phyloP scores from a whole-genome alignment of 2,797 vertebrate species.

The Falco rusticolus region DNA sequence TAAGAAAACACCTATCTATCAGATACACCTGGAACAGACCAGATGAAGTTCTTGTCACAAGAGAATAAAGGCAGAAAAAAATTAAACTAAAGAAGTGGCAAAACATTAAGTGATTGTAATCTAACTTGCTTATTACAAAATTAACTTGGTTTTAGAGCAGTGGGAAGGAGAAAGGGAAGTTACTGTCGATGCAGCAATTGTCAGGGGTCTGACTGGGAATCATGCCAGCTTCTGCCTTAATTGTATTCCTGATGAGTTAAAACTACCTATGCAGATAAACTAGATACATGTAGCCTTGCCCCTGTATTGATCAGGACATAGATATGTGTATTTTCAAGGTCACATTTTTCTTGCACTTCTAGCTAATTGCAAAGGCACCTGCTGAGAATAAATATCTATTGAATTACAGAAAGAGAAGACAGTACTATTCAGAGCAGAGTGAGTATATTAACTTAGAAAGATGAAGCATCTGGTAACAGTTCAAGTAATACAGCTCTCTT shows the following conservation, averaged over 20 bases:
- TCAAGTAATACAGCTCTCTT: neutral
- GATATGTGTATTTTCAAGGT: neutral
- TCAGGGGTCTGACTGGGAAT: neutral
- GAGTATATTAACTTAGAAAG: neutral
- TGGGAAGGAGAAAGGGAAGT: neutral
- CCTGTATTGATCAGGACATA: neutral
- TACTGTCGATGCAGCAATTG: neutral
- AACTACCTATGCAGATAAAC: neutral
- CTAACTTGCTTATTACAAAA: neutral
- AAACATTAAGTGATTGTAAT: neutral
- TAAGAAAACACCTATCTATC: neutral
- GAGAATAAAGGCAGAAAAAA: neutral
- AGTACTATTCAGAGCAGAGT: neutral
- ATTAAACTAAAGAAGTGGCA: neutral
- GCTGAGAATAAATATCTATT: neutral
- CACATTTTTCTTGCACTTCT: neutral
- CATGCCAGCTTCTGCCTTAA: neutral
- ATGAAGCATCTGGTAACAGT: neutral
- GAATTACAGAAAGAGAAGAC: neutral
- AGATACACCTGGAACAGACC: neutral
- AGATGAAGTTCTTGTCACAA: neutral
- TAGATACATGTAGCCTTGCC: neutral
- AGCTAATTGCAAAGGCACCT: neutral
- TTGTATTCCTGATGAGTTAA: neutral
- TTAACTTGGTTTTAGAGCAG: neutral